phyloP scores from a whole-genome alignment of 2,113 vertebrate species.

The Misgurnus mizolepis region DNA sequence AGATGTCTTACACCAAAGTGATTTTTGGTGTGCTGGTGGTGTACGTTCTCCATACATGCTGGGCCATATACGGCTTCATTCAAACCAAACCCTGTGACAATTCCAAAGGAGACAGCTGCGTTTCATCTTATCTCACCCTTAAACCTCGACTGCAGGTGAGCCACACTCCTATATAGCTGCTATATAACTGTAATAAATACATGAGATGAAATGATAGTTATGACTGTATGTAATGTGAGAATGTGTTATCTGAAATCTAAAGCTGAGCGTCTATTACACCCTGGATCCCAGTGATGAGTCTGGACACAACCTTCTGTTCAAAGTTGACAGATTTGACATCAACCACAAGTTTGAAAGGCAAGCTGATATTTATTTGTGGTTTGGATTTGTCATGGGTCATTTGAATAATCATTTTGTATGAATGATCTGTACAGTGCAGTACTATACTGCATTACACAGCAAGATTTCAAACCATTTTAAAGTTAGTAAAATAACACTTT shows the following conservation, averaged over 20 bases:
- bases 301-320: conserved; percentile 82
- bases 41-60: conserved; percentile 91
- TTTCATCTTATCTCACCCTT: conserved; percentile 84
- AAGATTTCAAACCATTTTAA: too few relatives aligned
- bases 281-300: conserved; percentile 79
- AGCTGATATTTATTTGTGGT: conserved; percentile 35
- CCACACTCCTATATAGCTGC: too few relatives aligned
- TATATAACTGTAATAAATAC: too few relatives aligned
- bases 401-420: background rate
- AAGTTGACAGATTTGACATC: conserved; percentile 88
- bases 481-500: too few relatives aligned
- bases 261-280: conserved; percentile 90
- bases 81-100: conserved; percentile 86
- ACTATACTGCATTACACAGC: too few relatives aligned
- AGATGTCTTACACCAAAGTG: conserved; percentile 84
- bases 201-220: background rate
- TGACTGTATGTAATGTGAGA: background rate
- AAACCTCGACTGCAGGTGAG: conserved; percentile 89
- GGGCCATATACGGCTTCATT: conserved; percentile 93
- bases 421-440: background rate
- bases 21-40: conserved; percentile 90
- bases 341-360: conserved; percentile 88
- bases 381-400: background rate
- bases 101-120: conserved; percentile 73
- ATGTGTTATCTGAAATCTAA: conserved; percentile 55